phyloP scores from a whole-genome alignment of 2,888 invertebrate species.

The Metacarcinus magister region DNA sequence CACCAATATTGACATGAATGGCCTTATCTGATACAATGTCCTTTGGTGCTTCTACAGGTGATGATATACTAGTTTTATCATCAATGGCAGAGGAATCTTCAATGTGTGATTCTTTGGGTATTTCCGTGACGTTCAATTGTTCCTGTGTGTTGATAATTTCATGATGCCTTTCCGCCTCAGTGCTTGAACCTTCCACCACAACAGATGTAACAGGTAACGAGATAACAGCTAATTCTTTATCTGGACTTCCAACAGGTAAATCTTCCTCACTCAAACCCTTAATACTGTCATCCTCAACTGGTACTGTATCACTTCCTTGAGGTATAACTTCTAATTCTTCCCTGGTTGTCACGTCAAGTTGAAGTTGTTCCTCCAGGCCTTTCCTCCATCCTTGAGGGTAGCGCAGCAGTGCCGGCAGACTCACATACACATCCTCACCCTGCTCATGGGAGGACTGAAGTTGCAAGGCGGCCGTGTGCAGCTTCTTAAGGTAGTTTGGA shows the following conservation, averaged over 20 bases:
- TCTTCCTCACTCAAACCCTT: not conserved
- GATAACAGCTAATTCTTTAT: not conserved
- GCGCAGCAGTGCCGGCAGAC: slow-evolving; percentile 72
- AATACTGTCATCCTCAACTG: not conserved
- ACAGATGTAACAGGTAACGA: not conserved
- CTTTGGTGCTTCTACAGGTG: not conserved
- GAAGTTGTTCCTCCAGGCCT: not conserved
- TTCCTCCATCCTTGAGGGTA: slow-evolving; percentile 5
- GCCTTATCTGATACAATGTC: slow-evolving; percentile 47
- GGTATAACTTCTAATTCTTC: not conserved
- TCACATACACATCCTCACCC: slow-evolving; percentile 79
- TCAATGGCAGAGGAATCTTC: not conserved
- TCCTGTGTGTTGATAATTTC: not conserved
- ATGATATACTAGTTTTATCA: not conserved
- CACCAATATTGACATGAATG: slow-evolving; percentile 67
- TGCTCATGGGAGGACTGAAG: slow-evolving; percentile 74
- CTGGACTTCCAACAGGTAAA: not conserved
- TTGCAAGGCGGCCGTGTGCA: slow-evolving; percentile 80
- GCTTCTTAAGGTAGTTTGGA: slow-evolving; percentile 79
- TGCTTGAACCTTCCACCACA: not conserved
- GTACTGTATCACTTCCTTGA: not conserved
- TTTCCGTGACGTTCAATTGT: not conserved
- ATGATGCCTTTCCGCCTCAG: not conserved
- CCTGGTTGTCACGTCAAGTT: not conserved
- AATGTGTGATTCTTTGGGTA: not conserved